A percentile compares a stretch with the other conserved stretches of the same genome.
Conservation (phyloP, 1,140 invertebrate species). For the Eciton burchellii region DNA sequence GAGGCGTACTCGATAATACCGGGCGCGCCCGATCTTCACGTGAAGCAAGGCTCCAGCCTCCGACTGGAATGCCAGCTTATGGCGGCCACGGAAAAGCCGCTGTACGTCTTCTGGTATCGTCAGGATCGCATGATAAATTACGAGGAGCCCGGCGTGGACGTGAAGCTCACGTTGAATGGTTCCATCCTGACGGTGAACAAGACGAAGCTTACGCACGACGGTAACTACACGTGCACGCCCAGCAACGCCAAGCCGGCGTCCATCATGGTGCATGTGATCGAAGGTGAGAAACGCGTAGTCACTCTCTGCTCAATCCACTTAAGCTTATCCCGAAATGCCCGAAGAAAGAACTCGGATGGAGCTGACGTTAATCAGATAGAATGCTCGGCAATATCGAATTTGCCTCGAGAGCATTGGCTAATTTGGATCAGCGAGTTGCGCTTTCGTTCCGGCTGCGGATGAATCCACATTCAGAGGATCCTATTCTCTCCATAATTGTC, state of each 20-base stretch:
- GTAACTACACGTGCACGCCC: slow-evolving; percentile 90
- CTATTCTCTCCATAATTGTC: too few species aligned
- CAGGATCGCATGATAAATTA: slow-evolving; percentile 91
- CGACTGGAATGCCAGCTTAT: slow-evolving; percentile 90
- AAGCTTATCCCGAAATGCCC: not conserved
- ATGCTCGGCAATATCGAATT: not conserved
- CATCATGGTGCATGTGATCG: slow-evolving; percentile 89
- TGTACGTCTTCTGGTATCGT: slow-evolving; percentile 94
- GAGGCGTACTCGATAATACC: slow-evolving; percentile 91
- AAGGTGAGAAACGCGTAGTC: slow-evolving; percentile 79
- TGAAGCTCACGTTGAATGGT: slow-evolving; percentile 83
- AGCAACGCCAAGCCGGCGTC: slow-evolving; percentile 89
- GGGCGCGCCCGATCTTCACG: slow-evolving; percentile 91
- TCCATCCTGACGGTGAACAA: slow-evolving; percentile 87
- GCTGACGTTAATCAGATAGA: not conserved
- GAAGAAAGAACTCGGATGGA: not conserved
- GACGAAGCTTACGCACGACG: slow-evolving; percentile 87
- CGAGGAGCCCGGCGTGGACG: slow-evolving; percentile 85
- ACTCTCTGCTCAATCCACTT: not conserved
- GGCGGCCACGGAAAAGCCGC: slow-evolving; percentile 90
- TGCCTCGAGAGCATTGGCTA: not conserved
- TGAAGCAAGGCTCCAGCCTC: slow-evolving; percentile 90
- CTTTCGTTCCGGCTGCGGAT: too few species aligned
- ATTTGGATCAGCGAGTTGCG: not conserved
- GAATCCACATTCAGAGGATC: too few species aligned